Evolutionary conservation across 2,113 vertebrate genomes (phyloP).

Genomic region (Alethe castanea): DNA sequence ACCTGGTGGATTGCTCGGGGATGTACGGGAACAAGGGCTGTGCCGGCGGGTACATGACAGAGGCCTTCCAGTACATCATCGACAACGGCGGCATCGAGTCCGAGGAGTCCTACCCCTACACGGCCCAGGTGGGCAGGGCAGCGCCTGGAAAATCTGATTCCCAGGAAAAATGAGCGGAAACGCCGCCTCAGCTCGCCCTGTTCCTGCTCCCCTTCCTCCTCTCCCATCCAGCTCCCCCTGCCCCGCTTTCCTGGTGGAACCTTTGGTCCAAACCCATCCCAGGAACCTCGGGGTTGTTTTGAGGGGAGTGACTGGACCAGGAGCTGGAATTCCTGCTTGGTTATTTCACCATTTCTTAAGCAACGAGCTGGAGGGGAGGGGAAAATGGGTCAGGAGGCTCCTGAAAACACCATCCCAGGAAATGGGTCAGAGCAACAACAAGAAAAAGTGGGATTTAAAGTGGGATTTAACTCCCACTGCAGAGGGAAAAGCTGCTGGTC

Average conservation of each 20-base stretch:
- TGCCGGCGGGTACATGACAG: conserved; percentile 44
- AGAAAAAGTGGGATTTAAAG: background rate
- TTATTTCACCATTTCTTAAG: background rate
- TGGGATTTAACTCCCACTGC: background rate
- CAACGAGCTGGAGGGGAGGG: background rate
- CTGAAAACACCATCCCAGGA: background rate
- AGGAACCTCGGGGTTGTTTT: fast-evolving
- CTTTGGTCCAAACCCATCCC: background rate
- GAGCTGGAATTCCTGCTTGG: background rate
- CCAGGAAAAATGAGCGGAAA: fast-evolving
- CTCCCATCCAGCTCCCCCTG: fast-evolving
- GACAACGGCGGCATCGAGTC: conserved; percentile 83
- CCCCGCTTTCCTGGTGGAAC: fast-evolving
- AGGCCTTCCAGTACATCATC: conserved; percentile 80
- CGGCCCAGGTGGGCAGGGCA: conserved; percentile 48
- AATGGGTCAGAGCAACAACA: background rate
- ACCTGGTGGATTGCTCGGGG: conserved; percentile 85
- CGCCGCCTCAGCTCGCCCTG: fast-evolving
- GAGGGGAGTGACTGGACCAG: background rate
- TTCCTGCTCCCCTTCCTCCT: background rate
- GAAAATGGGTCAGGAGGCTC: background rate
- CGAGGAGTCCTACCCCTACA: conserved; percentile 82
- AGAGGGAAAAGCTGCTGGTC: background rate
- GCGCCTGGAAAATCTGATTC: fast-evolving
- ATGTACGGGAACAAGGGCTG: conserved; percentile 81